Evolutionary conservation across 1,140 invertebrate genomes (phyloP).

Genomic region (Spodoptera frugiperda): DNA sequence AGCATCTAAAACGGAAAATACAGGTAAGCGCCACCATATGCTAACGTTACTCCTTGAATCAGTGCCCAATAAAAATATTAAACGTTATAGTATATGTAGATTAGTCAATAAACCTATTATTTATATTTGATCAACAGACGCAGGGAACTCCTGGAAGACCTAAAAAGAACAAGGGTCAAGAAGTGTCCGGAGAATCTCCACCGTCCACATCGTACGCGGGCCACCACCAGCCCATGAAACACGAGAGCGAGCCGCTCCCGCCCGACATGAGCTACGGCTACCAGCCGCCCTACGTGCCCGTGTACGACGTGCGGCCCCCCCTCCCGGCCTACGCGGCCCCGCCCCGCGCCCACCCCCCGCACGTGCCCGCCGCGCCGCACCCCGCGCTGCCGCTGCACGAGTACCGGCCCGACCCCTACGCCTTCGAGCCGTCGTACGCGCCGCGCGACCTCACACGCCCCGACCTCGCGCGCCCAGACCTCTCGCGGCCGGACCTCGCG

Average conservation of each 20-base stretch:
- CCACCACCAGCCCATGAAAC: conserved; percentile 69
- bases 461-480: too few relatives aligned
- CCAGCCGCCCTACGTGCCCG: conserved; percentile 66
- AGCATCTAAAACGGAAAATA: conserved; percentile 91
- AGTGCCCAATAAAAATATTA: too few relatives aligned
- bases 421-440: conserved; percentile 70
- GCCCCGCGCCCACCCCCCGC: conserved; percentile 65
- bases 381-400: conserved; percentile 65
- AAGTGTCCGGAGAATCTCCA: conserved; percentile 68
- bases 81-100: too few relatives aligned
- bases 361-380: conserved; percentile 54
- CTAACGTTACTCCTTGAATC: too few relatives aligned
- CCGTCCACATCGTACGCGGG: conserved; percentile 73
- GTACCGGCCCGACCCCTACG: conserved; percentile 71
- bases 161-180: conserved; percentile 80
- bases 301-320: conserved; percentile 66
- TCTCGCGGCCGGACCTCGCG: conserved; percentile 63
- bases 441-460: conserved; percentile 69
- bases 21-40: conserved; percentile 82
- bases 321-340: conserved; percentile 66
- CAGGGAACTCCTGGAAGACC: conserved; percentile 75
- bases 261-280: conserved; percentile 66
- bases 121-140: conserved; percentile 60
- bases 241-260: conserved; percentile 66
- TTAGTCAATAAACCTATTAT: neutral